Evolutionary conservation across 1,140 invertebrate genomes (phyloP).

Genomic region (Drosophila oshimai): DNA sequence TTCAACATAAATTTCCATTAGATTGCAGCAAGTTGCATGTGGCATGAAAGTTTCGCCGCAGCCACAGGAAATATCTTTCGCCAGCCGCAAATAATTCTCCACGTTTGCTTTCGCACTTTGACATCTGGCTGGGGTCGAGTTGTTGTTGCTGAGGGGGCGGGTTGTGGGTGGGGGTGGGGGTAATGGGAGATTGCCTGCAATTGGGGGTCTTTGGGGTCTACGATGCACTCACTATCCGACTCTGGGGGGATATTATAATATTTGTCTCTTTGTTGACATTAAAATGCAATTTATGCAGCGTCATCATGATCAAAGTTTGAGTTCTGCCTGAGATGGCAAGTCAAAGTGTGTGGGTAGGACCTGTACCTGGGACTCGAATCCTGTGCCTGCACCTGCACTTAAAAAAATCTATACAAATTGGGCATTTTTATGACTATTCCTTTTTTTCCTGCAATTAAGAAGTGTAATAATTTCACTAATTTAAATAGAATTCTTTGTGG

Average conservation of each 20-base stretch:
- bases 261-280: constrained; percentile 80
- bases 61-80: constrained; percentile 79
- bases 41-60: constrained; percentile 63
- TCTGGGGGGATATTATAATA: constrained; percentile 66
- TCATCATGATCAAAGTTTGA: constrained; percentile 71
- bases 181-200: neutral
- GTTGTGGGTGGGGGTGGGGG: neutral
- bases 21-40: constrained; percentile 77
- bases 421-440: too few relatives aligned
- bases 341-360: constrained; percentile 3
- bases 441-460: too few relatives aligned
- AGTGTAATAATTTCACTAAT: too few relatives aligned
- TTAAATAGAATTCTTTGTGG: too few relatives aligned
- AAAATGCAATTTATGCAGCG: constrained; percentile 80
- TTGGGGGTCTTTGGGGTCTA: constrained; percentile 24
- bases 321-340: constrained; percentile 12
- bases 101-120: constrained; percentile 78
- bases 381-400: constrained; percentile 6
- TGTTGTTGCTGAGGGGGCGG: neutral
- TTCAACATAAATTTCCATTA: constrained; percentile 81
- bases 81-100: constrained; percentile 77
- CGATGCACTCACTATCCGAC: constrained; percentile 20
- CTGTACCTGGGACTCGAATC: constrained; percentile 9
- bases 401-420: neutral
- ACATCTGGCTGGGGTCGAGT: constrained; percentile 56